Base-by-base conservation (phyloP, 2,797 vertebrate species). In the Dendrocincla tyrannina region DNA sequence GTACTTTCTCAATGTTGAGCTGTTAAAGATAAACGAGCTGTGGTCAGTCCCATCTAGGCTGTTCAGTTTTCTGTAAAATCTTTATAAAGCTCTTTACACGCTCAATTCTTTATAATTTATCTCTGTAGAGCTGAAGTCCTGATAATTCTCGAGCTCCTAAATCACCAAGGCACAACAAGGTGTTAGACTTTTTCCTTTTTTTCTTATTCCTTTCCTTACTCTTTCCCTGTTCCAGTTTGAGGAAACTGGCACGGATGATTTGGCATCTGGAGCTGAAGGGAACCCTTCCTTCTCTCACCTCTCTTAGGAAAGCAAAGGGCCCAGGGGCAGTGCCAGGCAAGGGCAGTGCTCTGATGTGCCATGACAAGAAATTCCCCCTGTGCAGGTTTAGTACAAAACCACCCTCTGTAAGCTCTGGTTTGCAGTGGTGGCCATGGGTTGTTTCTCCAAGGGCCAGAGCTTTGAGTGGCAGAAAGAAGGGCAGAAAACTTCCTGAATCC, bases 361-460 rank as follows among this genome's bases (percentile, higher is more conserved):
- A 30, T 6, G 28, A n/a, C 33, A 9, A 80, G 74, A 69, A 82
- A 68, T 46, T 32, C 44, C 42, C 66, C 56, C 39, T 18, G 23
- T 5, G 44, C 17, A 13, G 17, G 10, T 35, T 75, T 30, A 11
- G 55, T 30, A 10, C 30, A 11, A 19, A 79, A 68, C 27, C 59
- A 13, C 44, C 49, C 50, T 11, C 32, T 28, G 59, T 23, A 41
- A 77, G 44, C 9, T 0, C 75, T 58, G 86, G 32, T 66, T 58
- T 58, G 35, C 19, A 41, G 46, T 16, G 1, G 42, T 47, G 32
- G 49, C 74, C 1, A 0, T 2, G 17, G 17, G 9, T 19, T 33
- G 52, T 7, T 68, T 41, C 70, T 32, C 44, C 44, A 8, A n/a
- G 58, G 41, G 42, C 27, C 25, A 52, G 78, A 77, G 52, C 28